Base-by-base conservation (phyloP, 1,140 invertebrate species). In the Holotrichia oblita region DNA sequence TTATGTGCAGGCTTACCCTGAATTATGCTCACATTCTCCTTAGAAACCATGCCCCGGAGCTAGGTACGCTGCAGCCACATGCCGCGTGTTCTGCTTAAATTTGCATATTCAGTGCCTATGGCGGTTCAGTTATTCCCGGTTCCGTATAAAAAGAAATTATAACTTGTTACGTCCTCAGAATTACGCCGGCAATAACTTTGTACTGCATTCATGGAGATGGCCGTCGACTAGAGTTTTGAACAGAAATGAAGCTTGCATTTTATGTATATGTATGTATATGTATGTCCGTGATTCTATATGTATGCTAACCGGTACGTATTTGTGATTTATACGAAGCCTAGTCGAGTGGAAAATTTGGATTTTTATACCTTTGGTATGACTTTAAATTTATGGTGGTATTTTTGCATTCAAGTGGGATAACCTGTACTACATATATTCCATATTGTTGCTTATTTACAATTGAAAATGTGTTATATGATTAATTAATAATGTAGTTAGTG, bases 281-380 rank as follows among this genome's bases (percentile, higher is more conserved):
- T 55, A 55, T 2, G 48, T 55, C n/a, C 48, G 48, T 14, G 6
- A 14, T 14, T 55, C 48, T 34, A 34, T 34, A 34, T 34, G 48
- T 55, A 55, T 17, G 17, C 48, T 14, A 17, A 17, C 17, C n/a
- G 48, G n/a, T n/a, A 17, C 48, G 48, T 55, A 17, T 55, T 17
- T 55, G 17, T 55, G 48, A 55, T 55, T 55, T 55, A 55, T 55
- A 55, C 14, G 48, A 17, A 55, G 48, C 6, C 48, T 6, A 55
- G 48, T 48, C 44, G 44, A 48, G n/a, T 48, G 10, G 44, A 48
- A 48, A 48, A 48, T 48, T 48, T 48, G 44, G 44, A 48, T 48
- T 48, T 48, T 48, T 12, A 12, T n/a, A 3, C 44, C 10, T n/a
- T 10, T 48, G 44, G 44, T 48, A 10, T 12, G 10, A 48, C 10